These are phyloP conservation scores for Esox niger DNA, from an alignment of 2,113 vertebrate genomes.

Conservation along the genomic window DNA sequence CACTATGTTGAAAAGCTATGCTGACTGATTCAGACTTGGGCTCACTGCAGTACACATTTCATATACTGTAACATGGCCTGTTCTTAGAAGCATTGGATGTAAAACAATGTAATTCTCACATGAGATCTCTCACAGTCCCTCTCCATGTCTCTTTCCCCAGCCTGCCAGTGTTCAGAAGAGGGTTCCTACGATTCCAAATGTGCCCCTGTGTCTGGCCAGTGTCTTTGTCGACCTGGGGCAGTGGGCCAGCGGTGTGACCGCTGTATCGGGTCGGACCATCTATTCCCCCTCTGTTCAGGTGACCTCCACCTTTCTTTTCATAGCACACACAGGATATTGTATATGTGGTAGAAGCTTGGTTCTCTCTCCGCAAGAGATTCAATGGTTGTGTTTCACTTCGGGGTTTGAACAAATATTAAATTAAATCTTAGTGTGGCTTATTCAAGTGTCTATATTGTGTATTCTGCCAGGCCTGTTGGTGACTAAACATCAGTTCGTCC, in stretches of 20 bases:
- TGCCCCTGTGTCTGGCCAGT: conserved; percentile 74
- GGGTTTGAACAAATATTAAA: neutral
- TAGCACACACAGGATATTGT: neutral
- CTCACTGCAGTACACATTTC: no score
- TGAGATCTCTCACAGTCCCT: neutral
- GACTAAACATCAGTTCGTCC: neutral
- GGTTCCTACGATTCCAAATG: conserved; percentile 74
- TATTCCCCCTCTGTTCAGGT: conserved; percentile 84
- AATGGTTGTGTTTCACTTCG: neutral
- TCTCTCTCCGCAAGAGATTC: neutral
- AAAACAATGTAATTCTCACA: no score
- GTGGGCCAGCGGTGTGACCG: conserved; percentile 78
- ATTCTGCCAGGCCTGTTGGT: no score
- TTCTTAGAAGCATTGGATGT: no score
- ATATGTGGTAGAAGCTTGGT: no score
- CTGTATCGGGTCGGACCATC: conserved; percentile 66
- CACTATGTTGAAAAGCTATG: neutral
- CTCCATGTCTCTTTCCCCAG: conserved; percentile 56
- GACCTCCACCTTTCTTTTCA: neutral
- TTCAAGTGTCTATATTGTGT: neutral
- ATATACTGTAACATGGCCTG: no score
- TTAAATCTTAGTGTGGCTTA: neutral
- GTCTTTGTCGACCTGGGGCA: conserved; percentile 73
- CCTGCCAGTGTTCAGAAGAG: conserved; percentile 75
- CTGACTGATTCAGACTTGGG: no score